These are phyloP conservation scores for Agrenia bidenticulata DNA, from an alignment of 2,888 invertebrate species.

Conservation along the genomic window DNA sequence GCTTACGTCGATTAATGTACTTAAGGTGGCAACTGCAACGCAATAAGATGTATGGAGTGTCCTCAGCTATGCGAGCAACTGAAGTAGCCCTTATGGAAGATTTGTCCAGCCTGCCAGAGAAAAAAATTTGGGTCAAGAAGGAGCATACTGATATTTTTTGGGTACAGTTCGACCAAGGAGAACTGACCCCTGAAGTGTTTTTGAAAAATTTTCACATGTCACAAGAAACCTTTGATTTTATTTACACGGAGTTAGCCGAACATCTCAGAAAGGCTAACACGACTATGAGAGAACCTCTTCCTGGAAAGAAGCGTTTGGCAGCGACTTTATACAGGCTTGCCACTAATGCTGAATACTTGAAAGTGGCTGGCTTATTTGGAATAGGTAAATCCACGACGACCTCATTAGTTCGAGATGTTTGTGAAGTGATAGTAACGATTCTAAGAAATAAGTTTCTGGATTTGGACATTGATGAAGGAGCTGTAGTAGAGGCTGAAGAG, in stretches of 20 bases:
- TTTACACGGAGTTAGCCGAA: conserved; percentile 42
- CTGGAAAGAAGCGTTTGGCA: conserved; percentile 44
- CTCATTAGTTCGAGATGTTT: conserved; percentile 42
- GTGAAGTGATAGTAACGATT: conserved; percentile 41
- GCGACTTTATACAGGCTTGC: conserved; percentile 44
- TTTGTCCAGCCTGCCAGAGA: conserved; percentile 31
- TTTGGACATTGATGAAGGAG: conserved; percentile 8
- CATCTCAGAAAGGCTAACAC: conserved; percentile 40
- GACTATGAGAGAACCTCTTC: conserved; percentile 38
- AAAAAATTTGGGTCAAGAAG: conserved; percentile 36
- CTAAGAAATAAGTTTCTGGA: conserved; percentile 42
- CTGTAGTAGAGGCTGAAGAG: conserved; percentile 7
- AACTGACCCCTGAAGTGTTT: conserved; percentile 33
- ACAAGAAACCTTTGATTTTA: conserved; percentile 41
- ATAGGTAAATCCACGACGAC: conserved; percentile 46
- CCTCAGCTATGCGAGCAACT: conserved; percentile 22
- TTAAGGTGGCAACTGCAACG: conserved; percentile 40
- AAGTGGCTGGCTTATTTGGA: conserved; percentile 41
- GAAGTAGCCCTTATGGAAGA: conserved; percentile 32
- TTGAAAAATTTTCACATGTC: conserved; percentile 43
- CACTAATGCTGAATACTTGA: conserved; percentile 42
- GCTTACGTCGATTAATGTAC: conserved; percentile 40
- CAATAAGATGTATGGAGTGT: conserved; percentile 26
- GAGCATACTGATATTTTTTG: conserved; percentile 38
- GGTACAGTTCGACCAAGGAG: conserved; percentile 35